Base-by-base conservation (phyloP, 2,888 invertebrate species). In the Callyntrura guangdongensis region DNA sequence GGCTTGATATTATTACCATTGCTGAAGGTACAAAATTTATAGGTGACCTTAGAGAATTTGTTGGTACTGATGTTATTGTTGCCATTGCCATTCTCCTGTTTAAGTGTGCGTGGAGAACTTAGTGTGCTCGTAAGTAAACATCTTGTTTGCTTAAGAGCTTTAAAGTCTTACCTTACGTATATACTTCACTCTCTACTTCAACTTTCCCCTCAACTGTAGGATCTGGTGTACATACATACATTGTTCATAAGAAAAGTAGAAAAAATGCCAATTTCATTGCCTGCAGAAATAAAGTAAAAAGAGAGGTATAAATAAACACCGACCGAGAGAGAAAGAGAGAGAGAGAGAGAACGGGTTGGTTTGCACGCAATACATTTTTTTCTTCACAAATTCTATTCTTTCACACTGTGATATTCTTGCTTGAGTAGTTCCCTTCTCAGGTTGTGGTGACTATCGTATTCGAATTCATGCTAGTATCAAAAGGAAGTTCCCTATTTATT, bases 1-100 rank as follows among this genome's bases (percentile, higher is more conserved):
- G 20, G n/a, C 74, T 47, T 74, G 11, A 67, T 67, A 67, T 67
- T 67, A 67, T 67, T 67, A 5, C 27, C 17, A 27, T 67, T 67
- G 17, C 82, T 82, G 53, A 20, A 0, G 11, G 17, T 61, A 61
- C 20, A 17, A 61, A 14, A 22, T 53, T 56, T 56, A 12, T 56
- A 27, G 17, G 36, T 87, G 81, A 81, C 87, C 87, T 79, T 49
- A 22, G 81, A 87, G 87, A 87, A 59, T 81, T n/a, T 79, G 79
- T 67, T 67, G 67, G 8, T 5, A 22, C 4, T 64, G 22, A 6
- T 64, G 17, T 17, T 59, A 17, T 17, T 59, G 17, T 17, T 61
- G 20, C 61, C 9, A 14, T 14, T 53, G 53, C 53, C 9, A 53
- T 11, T 53, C 12, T 14, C 53, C 9, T 53, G n/a, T n/a, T n/a